A percentile compares a stretch with the other conserved stretches of the same genome.
phyloP scores from a whole-genome alignment of 2,797 vertebrate genomes.

The Urocyon cinereoargenteus region DNA sequence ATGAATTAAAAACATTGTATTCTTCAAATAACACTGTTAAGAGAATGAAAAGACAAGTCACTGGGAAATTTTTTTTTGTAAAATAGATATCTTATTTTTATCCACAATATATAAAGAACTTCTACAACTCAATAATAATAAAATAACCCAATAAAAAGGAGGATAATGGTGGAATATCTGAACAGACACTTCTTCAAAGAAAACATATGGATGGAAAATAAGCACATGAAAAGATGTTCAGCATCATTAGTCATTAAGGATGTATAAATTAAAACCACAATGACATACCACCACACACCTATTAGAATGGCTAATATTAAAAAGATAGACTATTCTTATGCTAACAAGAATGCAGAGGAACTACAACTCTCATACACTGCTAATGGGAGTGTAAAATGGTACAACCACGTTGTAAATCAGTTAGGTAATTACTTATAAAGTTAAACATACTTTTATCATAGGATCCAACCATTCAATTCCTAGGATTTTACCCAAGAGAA shows the following conservation, averaged over 20 bases:
- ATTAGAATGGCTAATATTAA: background rate
- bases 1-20: background rate
- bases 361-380: background rate
- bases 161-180: background rate
- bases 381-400: background rate
- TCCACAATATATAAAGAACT: background rate
- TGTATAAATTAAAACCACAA: background rate
- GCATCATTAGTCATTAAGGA: background rate
- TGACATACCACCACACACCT: background rate
- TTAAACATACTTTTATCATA: background rate
- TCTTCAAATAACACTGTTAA: slow-evolving; percentile 1
- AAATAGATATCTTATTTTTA: background rate
- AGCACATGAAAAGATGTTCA: background rate
- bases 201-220: background rate
- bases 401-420: background rate
- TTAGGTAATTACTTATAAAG: background rate
- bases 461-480: background rate
- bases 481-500: background rate
- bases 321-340: background rate
- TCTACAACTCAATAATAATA: background rate
- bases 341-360: background rate
- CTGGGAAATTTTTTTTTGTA: background rate
- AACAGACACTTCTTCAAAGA: background rate
- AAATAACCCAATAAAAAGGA: background rate
- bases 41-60: background rate